Evolutionary conservation across 2,797 vertebrate species (phyloP).

Genomic region (Rhabdomys pumilio): DNA sequence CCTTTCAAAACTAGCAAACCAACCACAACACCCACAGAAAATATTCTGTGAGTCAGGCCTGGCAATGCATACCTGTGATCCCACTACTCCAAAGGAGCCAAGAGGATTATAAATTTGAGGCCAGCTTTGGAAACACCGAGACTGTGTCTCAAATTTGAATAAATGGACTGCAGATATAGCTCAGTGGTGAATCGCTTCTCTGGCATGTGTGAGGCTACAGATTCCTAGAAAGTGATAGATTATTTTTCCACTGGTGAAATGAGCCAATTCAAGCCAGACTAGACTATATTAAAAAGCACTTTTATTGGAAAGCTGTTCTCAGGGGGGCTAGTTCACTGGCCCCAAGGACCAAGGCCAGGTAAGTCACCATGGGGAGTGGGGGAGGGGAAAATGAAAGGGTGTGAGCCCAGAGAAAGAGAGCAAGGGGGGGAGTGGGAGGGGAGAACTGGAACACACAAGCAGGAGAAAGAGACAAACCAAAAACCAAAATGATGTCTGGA

Average conservation of each 20-base stretch:
- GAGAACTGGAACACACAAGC: too few species aligned
- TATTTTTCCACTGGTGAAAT: background rate
- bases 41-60: background rate
- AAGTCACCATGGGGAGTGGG: background rate
- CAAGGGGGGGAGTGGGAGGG: fast-evolving
- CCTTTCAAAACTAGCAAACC: background rate
- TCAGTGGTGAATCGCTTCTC: background rate
- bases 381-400: background rate
- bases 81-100: background rate
- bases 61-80: background rate
- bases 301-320: background rate
- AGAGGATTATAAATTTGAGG: background rate
- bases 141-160: background rate
- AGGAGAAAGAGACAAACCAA: background rate
- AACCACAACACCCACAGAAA: background rate
- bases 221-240: background rate
- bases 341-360: background rate
- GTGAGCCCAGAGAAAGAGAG: background rate
- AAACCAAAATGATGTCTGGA: background rate
- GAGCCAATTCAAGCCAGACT: background rate
- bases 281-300: background rate
- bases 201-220: background rate
- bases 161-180: background rate
- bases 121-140: background rate
- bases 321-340: background rate